Percentiles rank a stretch among this genome's conserved stretches.
Evolutionary conservation across 1,140 invertebrate species (phyloP).

Genomic region (Platyscapa corneri): DNA sequence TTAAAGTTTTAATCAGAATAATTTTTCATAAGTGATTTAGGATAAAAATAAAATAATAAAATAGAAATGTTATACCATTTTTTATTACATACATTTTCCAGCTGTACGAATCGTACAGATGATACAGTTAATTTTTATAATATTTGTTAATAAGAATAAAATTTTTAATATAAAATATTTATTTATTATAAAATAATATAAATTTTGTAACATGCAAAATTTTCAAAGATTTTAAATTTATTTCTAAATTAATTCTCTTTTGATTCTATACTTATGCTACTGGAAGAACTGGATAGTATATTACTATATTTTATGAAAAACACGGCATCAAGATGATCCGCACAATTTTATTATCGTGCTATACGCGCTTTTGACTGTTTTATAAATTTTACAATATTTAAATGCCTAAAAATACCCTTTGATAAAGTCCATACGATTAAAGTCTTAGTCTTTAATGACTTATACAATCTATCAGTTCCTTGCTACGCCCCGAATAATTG

Average conservation of each 20-base stretch:
- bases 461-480: conserved; percentile 62
- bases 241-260: conserved; percentile 43
- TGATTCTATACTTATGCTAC: conserved; percentile 46
- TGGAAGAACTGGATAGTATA: conserved; percentile 49
- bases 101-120: conserved; percentile 27
- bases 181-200: conserved; percentile 49
- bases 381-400: conserved; percentile 46
- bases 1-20: neutral
- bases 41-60: neutral
- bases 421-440: conserved; percentile 42
- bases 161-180: conserved; percentile 42
- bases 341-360: conserved; percentile 38
- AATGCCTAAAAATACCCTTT: conserved; percentile 45
- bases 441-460: conserved; percentile 43
- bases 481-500: conserved; percentile 58
- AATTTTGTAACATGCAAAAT: conserved; percentile 49
- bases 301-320: conserved; percentile 37
- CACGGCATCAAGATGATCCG: conserved; percentile 15
- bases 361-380: conserved; percentile 23
- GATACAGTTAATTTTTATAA: conserved; percentile 40
- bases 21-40: neutral
- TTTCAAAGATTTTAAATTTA: conserved; percentile 34
- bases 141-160: conserved; percentile 47
- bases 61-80: conserved; percentile 37
- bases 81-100: conserved; percentile 47